phyloP scores from a whole-genome alignment of 2,888 invertebrate species.

The Amiota communis region DNA sequence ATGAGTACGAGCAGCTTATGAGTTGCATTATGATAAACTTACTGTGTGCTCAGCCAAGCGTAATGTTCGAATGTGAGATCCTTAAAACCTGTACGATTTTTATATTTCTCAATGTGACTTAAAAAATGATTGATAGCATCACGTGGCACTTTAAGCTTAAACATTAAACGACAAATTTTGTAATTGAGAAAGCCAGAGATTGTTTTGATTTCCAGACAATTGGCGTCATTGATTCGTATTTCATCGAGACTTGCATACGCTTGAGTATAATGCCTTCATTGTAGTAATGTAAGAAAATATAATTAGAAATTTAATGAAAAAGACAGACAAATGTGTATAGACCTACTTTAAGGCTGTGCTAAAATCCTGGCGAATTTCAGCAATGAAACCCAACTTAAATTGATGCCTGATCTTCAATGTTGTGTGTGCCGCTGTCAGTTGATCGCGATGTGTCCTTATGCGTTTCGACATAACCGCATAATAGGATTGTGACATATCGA shows the following conservation, averaged over 20 bases:
- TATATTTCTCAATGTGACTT: conserved; percentile 92
- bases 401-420: conserved; percentile 95
- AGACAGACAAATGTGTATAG: neutral
- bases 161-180: conserved; percentile 93
- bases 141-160: conserved; percentile 89
- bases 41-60: conserved; percentile 96
- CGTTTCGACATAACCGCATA: conserved; percentile 91
- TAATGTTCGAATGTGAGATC: conserved; percentile 94
- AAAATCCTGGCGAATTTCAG: conserved; percentile 93
- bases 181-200: conserved; percentile 97
- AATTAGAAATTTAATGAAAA: conserved; percentile 31
- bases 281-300: neutral
- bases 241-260: conserved; percentile 94
- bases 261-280: conserved; percentile 82
- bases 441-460: conserved; percentile 91
- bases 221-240: conserved; percentile 89
- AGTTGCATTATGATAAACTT: conserved; percentile 69
- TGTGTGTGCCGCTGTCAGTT: conserved; percentile 91
- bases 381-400: conserved; percentile 96
- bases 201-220: conserved; percentile 93
- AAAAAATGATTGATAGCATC: conserved; percentile 97
- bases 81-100: conserved; percentile 84
- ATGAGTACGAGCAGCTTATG: neutral
- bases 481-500: conserved; percentile 93
- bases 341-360: conserved; percentile 85